phyloP scores from a whole-genome alignment of 2,888 invertebrate genomes.

The Scotopteryx bipunctaria region DNA sequence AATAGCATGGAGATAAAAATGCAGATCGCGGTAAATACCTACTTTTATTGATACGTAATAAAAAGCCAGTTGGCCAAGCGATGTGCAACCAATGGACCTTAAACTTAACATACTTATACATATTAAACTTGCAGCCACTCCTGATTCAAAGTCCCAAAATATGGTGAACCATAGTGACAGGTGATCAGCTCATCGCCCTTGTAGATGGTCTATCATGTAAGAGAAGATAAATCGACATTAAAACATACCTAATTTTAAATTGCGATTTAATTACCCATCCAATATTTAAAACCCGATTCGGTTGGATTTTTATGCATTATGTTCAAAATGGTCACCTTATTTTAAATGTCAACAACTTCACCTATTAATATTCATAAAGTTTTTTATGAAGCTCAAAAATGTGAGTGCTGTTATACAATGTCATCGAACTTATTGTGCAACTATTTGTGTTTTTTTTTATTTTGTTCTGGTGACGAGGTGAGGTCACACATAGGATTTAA shows the following conservation, averaged over 20 bases:
- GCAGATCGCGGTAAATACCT: too few species aligned
- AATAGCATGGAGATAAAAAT: too few species aligned
- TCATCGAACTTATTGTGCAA: slow-evolving; percentile 6
- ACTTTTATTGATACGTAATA: too few species aligned
- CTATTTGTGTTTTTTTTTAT: too few species aligned
- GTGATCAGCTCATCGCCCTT: too few species aligned
- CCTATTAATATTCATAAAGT: slow-evolving; percentile 1
- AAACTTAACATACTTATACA: not conserved
- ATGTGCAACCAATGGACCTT: slow-evolving; percentile 1
- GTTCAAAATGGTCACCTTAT: slow-evolving; percentile 1
- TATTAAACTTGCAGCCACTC: not conserved
- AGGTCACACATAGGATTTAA: too few species aligned
- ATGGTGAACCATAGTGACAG: too few species aligned
- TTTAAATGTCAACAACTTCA: slow-evolving; percentile 18
- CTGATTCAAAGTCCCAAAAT: too few species aligned
- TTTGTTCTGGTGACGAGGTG: too few species aligned
- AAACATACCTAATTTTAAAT: slow-evolving; percentile 9
- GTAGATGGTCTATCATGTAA: too few species aligned
- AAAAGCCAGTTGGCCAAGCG: not conserved
- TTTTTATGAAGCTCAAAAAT: not conserved
- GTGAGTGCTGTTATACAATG: slow-evolving; percentile 12
- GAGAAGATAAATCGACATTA: too few species aligned
- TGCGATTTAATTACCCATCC: slow-evolving; percentile 11
- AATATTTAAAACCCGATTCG: slow-evolving; percentile 12
- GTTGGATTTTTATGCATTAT: slow-evolving; percentile 1